Percentiles rank a stretch among this genome's conserved stretches.
Conservation (phyloP, 2,797 vertebrate genomes). For the Morus bassanus region DNA sequence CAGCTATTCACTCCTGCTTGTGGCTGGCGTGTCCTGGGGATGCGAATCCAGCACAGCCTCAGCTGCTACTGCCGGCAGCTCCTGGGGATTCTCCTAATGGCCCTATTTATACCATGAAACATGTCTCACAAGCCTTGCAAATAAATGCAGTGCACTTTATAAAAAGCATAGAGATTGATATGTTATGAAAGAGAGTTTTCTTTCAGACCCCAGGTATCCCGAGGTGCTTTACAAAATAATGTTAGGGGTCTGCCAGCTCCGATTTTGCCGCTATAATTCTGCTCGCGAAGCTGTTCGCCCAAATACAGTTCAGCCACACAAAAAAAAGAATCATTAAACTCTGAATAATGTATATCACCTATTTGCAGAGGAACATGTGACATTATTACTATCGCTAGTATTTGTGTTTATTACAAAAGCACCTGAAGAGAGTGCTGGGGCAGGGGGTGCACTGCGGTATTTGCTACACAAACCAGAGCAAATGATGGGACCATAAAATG, state of each 20-base stretch:
- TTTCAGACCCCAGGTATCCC: not conserved
- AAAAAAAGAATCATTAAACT: fast-evolving
- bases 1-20: not conserved
- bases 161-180: not conserved
- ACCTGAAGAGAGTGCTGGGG: fast-evolving
- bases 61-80: not conserved
- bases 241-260: not conserved
- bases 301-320: not conserved
- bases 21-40: not conserved
- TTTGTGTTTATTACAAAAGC: not conserved
- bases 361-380: not conserved
- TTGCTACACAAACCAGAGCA: not conserved
- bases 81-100: not conserved
- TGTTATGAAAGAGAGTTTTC: not conserved
- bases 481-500: fast-evolving
- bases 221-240: not conserved
- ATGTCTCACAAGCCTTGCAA: not conserved
- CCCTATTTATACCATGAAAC: not conserved
- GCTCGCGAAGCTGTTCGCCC: fast-evolving
- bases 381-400: not conserved
- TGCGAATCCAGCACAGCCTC: not conserved
- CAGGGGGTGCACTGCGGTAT: fast-evolving
- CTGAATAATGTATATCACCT: not conserved
- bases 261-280: not conserved
- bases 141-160: not conserved